These are phyloP conservation scores for Prietella phreatophila DNA, from an alignment of 2,113 vertebrate species.

Conservation along the genomic window DNA sequence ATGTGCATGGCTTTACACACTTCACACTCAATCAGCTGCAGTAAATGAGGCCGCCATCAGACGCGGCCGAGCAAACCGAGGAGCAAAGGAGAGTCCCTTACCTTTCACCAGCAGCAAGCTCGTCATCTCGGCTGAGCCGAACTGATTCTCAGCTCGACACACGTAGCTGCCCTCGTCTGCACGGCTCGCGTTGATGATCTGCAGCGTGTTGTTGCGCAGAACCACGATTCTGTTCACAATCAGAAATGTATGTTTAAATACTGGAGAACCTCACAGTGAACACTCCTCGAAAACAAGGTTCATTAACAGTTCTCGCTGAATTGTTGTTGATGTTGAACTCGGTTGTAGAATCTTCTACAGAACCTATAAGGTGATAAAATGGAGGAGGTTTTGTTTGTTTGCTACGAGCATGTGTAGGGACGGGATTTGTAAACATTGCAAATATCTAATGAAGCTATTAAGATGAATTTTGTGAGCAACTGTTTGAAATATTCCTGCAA, in stretches of 20 bases:
- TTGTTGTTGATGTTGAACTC: not conserved
- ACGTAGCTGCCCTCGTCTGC: constrained; percentile 87
- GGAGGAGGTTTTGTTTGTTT: not conserved
- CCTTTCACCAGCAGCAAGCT: constrained; percentile 89
- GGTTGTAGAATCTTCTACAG: not conserved
- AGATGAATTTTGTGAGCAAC: not conserved
- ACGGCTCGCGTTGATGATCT: constrained; percentile 86
- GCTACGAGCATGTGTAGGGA: no score
- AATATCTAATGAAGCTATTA: not conserved
- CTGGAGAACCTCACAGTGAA: not conserved
- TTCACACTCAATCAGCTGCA: constrained; percentile 64
- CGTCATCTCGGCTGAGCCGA: constrained; percentile 88
- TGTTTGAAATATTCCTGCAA: not conserved
- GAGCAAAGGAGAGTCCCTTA: constrained; percentile 68
- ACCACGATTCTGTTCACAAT: constrained; percentile 79
- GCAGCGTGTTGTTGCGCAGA: constrained; percentile 86
- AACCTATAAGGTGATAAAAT: not conserved
- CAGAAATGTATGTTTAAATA: constrained; percentile 10
- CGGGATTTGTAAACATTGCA: not conserved
- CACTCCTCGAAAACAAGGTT: not conserved
- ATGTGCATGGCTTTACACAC: constrained; percentile 44
- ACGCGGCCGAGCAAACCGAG: not conserved
- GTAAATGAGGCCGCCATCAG: constrained; percentile 50
- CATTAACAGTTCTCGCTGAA: not conserved
- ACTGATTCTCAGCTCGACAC: constrained; percentile 87